Evolutionary conservation across 1,140 invertebrate genomes (phyloP), one percentile per base, ranked within the genome.

Genomic region (Zaprionus ornatus): DNA sequence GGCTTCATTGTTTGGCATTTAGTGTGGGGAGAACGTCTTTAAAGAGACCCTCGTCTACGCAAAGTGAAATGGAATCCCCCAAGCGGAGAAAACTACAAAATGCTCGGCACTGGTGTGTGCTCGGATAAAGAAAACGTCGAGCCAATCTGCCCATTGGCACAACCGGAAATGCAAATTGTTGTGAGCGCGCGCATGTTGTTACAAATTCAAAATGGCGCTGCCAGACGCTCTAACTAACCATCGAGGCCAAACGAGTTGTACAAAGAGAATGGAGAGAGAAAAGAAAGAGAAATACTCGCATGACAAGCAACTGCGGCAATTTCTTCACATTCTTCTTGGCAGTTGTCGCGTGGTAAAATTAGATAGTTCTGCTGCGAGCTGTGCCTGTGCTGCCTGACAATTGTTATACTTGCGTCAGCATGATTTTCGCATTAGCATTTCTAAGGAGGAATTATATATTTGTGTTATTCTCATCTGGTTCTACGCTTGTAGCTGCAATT

Each of bases 151-250:
- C 82, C 82, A 87, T 83, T 83, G 74, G 80, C 84, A 85, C 76
- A 88, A 88, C 69, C 68, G 81, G 81, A 88, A 88, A 88, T 88
- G 85, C 85, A 88, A 88, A 88, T 88, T 90, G 85, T 81, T 75
- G 69, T 74, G 57, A 62, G 77, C 79, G 84, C 79, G 84, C 78
- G 78, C 84, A 88, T 88, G 78, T 88, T 88, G 84, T 90, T 76
- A 88, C 84, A 88, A 88, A 88, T 88, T 81, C 81, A 90, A 88
- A 90, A 88, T 87, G 77, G 82, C 82, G 72, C 67, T 67, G 69
- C 66, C 67, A 75, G 59, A 69, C 61, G 42, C 57, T 78, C 77
- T 77, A 88, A 84, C 84, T 84, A 88, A 88, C 74, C 84, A 64
- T 88, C 70, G 61, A 83, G 77, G 77, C 62, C 76, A 52, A 74